Base-by-base conservation (phyloP, 1,140 invertebrate genomes). In the Aphaenogaster ashmeadi region DNA sequence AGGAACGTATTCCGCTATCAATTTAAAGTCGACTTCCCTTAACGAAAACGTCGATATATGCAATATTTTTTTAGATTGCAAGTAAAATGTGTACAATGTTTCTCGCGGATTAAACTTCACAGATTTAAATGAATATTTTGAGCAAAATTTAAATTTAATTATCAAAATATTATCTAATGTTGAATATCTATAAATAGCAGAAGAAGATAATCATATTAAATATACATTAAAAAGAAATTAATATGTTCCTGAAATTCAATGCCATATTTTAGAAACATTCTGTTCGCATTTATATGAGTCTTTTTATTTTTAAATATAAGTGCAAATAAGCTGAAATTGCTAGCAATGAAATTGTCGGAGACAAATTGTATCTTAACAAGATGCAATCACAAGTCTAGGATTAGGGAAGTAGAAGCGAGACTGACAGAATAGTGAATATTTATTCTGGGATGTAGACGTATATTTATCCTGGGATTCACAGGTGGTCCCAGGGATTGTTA, bases 401-500 rank as follows among this genome's bases (percentile, higher is more conserved):
- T 71, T 72, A 56, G 38, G 6, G 8, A 69, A 21, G 33, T 21
- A 21, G 8, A 58, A 3, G 6, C 8, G 38, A 56, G n/a, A 67
- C 15, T 18, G 36, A 60, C 3, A 15, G 66, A 71, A 41, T 52
- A 56, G 62, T 4, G 8, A 71, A 72, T 18, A 11, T 27, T 27
- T 27, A 27, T 27, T 27, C 27, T 27, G 27, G 27, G 27, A 27
- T 41, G 36, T 72, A 72, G 66, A 83, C 41, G 33, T 56, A 47
- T 44, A 38, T 62, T 75, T 60, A 83, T 75, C 56, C n/a, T 3
- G 56, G 50, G 41, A 41, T 66, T 87, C 95, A 47, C 96, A 98
- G 98, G 94, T 98, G 98, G 98, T 98, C 98, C 4, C 98, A 98
- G 89, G 98, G 98, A 18, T 95, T 98, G 38, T 95, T 98, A 78